A percentile compares a stretch with the other conserved stretches of the same genome.
These are phyloP conservation scores for Ooceraea biroi DNA, from an alignment of 1,140 invertebrate species.

Conservation along the genomic window DNA sequence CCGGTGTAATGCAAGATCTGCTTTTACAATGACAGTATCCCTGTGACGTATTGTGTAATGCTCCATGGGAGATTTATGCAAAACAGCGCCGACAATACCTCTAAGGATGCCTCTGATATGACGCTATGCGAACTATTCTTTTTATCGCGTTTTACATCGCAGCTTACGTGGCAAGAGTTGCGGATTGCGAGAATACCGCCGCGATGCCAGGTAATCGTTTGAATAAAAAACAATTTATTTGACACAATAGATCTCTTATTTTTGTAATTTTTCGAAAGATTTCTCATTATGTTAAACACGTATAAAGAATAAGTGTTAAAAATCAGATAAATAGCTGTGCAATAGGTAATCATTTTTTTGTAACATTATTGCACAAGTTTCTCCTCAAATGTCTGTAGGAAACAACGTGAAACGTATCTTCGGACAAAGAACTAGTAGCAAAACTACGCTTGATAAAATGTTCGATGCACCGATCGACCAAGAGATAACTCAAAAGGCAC, in stretches of 20 bases:
- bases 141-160: conserved; percentile 41
- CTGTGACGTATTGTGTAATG: conserved; percentile 8
- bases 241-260: neutral
- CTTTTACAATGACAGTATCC: conserved; percentile 32
- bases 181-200: neutral
- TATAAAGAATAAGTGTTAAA: neutral
- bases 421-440: neutral
- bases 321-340: neutral
- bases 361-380: neutral
- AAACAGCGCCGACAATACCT: neutral
- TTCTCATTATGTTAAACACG: neutral
- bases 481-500: neutral
- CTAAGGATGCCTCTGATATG: conserved; percentile 52
- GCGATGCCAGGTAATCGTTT: conserved; percentile 31
- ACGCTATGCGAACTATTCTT: conserved; percentile 55
- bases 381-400: neutral
- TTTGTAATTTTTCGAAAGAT: neutral
- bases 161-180: conserved; percentile 36
- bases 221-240: no score
- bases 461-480: conserved; percentile 5
- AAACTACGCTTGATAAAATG: neutral
- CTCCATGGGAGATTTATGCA: conserved; percentile 48
- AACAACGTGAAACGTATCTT: neutral
- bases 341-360: neutral
- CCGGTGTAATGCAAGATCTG: neutral